Evolutionary conservation across 2,113 vertebrate species (phyloP), one percentile per base, ranked within the genome.

Genomic region (Serinus canaria): DNA sequence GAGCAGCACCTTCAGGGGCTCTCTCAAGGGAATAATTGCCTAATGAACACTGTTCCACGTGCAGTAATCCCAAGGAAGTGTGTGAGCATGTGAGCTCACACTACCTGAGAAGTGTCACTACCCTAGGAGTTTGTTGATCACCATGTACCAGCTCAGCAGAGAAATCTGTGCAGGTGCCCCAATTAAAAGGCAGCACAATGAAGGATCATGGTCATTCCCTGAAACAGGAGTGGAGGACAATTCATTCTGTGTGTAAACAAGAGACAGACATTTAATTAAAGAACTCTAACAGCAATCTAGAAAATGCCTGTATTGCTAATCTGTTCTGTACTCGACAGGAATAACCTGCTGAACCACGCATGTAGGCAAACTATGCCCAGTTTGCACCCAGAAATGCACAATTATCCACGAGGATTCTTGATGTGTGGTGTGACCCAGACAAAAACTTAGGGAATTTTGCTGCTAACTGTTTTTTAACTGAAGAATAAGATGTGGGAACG

Each of bases 121-220:
- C 35, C 62, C 46, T 10, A 31, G 53, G 22, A 31, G 17, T 55
- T 55, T 76, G 30, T 30, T 13, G 10, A 11, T 22, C 63, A 68
- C 58, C 12, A 1, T 4, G 16, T 20, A 24, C 46, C 33, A 55
- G 0, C 15, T 47, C 60, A 49, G 30, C 33, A 60, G 0, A 10
- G 31, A 10, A 49, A 67, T 9, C 63, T 41, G 47, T 33, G 35
- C 12, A 17, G 1, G 2, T 46, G 49, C 15, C 50, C 25, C 18
- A 47, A 4, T 15, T 18, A 35, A 55, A 91, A 87, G 39, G 58
- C 67, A 83, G 25, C 3, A 14, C 7, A 47, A 5, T 0, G 7
- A 63, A 68, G 63, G n/a, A 63, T 46, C 28, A 10, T 3, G 24
- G 18, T 8, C 27, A n/a, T 18, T 62, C 46, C 37, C 28, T 58